Evolutionary conservation across 2,113 vertebrate genomes (phyloP).

Genomic region (Cryptomyrus ogoouensis): DNA sequence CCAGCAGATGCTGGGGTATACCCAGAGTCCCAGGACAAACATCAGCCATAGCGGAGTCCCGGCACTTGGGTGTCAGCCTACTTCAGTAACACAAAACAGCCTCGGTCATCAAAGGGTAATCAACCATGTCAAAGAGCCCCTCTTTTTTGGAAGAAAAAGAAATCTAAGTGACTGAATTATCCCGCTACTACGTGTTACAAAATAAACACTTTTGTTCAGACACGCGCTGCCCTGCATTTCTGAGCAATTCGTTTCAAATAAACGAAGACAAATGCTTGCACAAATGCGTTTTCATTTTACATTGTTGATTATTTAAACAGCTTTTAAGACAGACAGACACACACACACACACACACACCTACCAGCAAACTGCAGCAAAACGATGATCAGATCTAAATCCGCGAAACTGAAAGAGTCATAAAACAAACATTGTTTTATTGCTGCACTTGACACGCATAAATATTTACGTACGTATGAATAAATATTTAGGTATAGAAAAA

Average conservation of each 20-base stretch:
- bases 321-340: neutral
- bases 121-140: neutral
- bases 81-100: neutral
- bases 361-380: neutral
- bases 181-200: neutral
- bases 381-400: neutral
- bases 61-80: constrained; percentile 10
- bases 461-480: neutral
- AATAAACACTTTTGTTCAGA: neutral
- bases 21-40: constrained; percentile 65
- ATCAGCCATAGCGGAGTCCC: constrained; percentile 70
- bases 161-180: neutral
- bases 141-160: neutral
- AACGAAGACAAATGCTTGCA: neutral
- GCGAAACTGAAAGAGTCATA: neutral
- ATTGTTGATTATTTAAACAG: neutral
- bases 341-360: neutral
- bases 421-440: neutral
- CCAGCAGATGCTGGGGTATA: constrained; percentile 67
- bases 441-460: neutral
- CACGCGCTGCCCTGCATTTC: neutral
- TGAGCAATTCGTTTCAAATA: neutral
- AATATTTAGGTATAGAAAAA: neutral
- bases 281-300: neutral
- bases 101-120: neutral